Evolutionary conservation across 2,888 invertebrate genomes (phyloP), one percentile per base, ranked within the genome.

Genomic region (Pyrocoelia pectoralis): DNA sequence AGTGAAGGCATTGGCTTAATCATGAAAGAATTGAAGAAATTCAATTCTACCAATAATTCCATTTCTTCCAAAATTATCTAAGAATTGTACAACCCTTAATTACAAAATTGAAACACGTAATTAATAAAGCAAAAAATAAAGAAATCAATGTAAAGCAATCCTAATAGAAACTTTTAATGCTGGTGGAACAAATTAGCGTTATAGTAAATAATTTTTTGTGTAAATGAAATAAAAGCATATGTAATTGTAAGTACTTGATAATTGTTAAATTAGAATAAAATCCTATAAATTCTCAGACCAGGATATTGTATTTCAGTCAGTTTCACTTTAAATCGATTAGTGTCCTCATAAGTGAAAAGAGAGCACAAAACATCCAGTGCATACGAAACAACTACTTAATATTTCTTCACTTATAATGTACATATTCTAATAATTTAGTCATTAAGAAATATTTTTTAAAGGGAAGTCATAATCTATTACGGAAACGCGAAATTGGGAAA

Each of bases 401-500:
- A 46, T 46, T 46, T 46, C 46, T 46, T 46, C 46, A 46, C 18
- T 17, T 8, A 46, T 46, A 46, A 24, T 17, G 15, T 18, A 46
- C 18, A 33, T 46, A 46, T 46, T 46, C 46, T 46, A 46, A 17
- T 46, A 46, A 46, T 12, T 41, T 41, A 41, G 14, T 46, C 49
- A 43, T 63, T 58, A 58, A 55, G 58, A 63, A 63, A 63, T 33
- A 33, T n/a, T 54, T n/a, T 51, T 50, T 41, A 50, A 63, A 46
- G 58, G 63, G 63, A 63, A 63, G 58, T 55, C 38, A 54, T 63
- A 57, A 57, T 56, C 57, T 62, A 52, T 56, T 41, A 52, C 56
- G 56, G 64, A 64, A 64, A 56, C 41, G 57, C 41, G 24, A 54
- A 48, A 49, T 54, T 51, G 51, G 28, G 58, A 58, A 58, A 58